phyloP scores from a whole-genome alignment of 37 sponge, comb jelly and placozoan species.

The Aplysina aerophoba region DNA sequence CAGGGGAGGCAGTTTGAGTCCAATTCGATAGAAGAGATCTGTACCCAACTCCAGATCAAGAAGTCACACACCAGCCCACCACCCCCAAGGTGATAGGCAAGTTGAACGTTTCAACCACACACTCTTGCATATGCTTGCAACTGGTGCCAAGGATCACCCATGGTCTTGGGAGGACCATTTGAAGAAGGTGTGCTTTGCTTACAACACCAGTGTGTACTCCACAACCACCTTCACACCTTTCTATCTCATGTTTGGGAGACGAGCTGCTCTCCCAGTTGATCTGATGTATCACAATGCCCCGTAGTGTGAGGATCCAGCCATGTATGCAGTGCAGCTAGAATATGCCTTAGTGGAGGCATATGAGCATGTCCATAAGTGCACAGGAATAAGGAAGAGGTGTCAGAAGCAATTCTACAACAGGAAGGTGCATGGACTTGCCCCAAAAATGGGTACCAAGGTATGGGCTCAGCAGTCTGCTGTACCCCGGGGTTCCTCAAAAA shows the following conservation, averaged over 20 bases:
- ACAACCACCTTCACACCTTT: slow-evolving; percentile 48
- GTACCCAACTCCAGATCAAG: slow-evolving; percentile 30
- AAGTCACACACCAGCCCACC: slow-evolving; percentile 59
- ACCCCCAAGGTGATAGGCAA: slow-evolving; percentile 61
- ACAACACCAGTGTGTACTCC: slow-evolving; percentile 47
- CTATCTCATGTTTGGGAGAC: slow-evolving; percentile 61
- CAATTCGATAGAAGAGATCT: slow-evolving; percentile 40
- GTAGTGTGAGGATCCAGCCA: background rate
- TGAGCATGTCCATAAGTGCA: slow-evolving; percentile 18
- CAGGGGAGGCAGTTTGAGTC: slow-evolving; percentile 62
- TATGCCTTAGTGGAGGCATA: slow-evolving; percentile 28
- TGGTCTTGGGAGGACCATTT: slow-evolving; percentile 54
- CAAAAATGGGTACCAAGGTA: slow-evolving; percentile 50
- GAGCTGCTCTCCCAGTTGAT: slow-evolving; percentile 46
- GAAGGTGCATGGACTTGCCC: slow-evolving; percentile 52
- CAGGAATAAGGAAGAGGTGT: background rate
- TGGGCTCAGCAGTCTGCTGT: slow-evolving; percentile 53
- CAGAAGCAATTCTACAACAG: slow-evolving; percentile 51
- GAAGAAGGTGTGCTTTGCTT: too few relatives aligned
- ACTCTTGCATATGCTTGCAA: slow-evolving; percentile 1
- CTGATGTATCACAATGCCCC: slow-evolving; percentile 9
- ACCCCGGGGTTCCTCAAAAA: slow-evolving; percentile 36
- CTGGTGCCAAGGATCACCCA: slow-evolving; percentile 2
- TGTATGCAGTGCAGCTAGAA: slow-evolving; percentile 28
- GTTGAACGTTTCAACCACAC: slow-evolving; percentile 63